Base-by-base conservation (phyloP, 2,113 vertebrate genomes). In the Aplodontia rufa region DNA sequence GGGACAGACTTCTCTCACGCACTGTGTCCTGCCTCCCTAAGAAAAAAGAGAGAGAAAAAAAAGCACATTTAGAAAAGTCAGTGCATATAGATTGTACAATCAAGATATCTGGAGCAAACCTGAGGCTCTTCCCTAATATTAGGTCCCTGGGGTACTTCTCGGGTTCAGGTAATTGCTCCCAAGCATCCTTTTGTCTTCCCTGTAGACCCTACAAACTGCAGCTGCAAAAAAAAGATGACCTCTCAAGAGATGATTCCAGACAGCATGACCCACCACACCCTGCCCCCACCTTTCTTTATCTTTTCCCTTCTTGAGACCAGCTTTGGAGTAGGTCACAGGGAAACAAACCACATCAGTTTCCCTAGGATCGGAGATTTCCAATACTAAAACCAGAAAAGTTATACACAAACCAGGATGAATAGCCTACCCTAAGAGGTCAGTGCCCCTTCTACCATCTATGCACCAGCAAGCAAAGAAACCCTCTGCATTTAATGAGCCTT, bases 21-120 rank as follows among this genome's bases (percentile, higher is more conserved):
- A 99, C 79, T 99, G 99, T 62, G 99, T 99, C 95, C 98, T 98
- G 72, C 99, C 99, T 98, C 98, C 99, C 99, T 99, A 82, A 98
- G 97, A 96, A 97, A 92, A 98, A 97, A 99, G 42, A 87, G 96
- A 96, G 97, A 93, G 91, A 95, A 96, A 98, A 95, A 94, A 96
- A 93, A 90, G 95, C 90, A 90, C 71, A 94, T 96, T 98, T 96
- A 96, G 90, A 97, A 97, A 88, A 90, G 47, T 69, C 82, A 76
- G 68, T 66, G 78, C 84, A 94, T 4, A 0, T 5, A 24, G 32
- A 51, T 16, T 22, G 35, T 78, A 88, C 58, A 91, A 53, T 32
- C 58, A 10, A 93, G 71, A 45, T 42, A n/a, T n/a, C 32, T 20
- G 20, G 28, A 91, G 47, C 49, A 71, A 37, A 35, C 32, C 40